These are phyloP conservation scores for Hydrotaea diabolus DNA, from an alignment of 2,888 invertebrate species.

Conservation along the genomic window DNA sequence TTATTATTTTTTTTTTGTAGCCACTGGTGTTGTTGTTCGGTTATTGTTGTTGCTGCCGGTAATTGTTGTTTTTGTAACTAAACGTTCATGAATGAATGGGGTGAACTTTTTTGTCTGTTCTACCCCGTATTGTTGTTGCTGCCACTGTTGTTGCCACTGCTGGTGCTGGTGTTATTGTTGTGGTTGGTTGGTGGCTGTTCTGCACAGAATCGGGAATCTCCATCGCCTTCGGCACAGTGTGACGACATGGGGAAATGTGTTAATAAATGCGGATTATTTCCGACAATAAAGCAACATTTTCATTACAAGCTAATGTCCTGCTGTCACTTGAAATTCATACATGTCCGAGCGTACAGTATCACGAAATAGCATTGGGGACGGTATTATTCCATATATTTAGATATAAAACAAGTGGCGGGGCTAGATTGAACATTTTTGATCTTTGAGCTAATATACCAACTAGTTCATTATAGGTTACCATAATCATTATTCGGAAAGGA, in stretches of 20 bases:
- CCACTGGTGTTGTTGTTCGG: background rate
- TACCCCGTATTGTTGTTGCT: slow-evolving; percentile 35
- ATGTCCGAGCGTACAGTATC: background rate
- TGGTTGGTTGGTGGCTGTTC: slow-evolving; percentile 15
- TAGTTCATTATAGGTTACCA: too few relatives aligned
- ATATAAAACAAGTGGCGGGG: too few relatives aligned
- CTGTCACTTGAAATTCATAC: background rate
- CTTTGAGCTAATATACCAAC: too few relatives aligned
- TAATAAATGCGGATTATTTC: slow-evolving; percentile 22
- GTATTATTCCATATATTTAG: background rate
- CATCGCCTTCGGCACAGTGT: background rate
- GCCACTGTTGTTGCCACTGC: slow-evolving; percentile 20
- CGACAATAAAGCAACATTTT: background rate
- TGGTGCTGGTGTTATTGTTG: slow-evolving; percentile 14
- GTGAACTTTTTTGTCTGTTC: slow-evolving; percentile 47
- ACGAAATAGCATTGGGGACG: background rate
- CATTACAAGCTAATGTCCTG: background rate
- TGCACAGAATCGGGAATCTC: background rate
- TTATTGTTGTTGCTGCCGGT: slow-evolving; percentile 31
- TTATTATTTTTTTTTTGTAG: slow-evolving; percentile 4
- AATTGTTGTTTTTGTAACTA: slow-evolving; percentile 44
- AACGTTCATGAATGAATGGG: slow-evolving; percentile 46
- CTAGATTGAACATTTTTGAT: background rate
- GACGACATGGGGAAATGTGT: slow-evolving; percentile 21
- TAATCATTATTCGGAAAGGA: too few relatives aligned